Evolutionary conservation across 2,113 vertebrate genomes (phyloP), one percentile per base, ranked within the genome.

Genomic region (Paratilapia polleni): DNA sequence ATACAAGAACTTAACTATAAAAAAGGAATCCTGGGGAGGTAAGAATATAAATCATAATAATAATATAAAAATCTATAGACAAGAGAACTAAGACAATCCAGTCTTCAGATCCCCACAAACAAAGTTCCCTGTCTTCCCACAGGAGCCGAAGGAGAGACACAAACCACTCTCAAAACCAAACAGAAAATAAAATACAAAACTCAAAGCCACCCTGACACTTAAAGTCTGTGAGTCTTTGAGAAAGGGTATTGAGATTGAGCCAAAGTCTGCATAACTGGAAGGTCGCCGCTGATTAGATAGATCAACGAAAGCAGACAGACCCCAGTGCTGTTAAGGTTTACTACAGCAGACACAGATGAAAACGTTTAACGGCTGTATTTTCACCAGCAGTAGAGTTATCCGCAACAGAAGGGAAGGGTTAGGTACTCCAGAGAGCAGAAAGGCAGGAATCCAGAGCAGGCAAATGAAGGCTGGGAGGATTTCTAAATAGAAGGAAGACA

Each of bases 361-460:
- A 64, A 64, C 38, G 31, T 38, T 38, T 43, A 66, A 24, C 36
- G 43, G 43, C 38, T 43, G 43, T 43, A 24, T 43, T 66, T 66
- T 66, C 24, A 26, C 63, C 0, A 26, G 38, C 14, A 0, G 0
- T 24, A 43, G 20, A 43, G 12, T 66, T 43, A 17, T 43, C 38
- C 24, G 63, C 14, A 43, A 66, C n/a, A 17, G 14, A 66, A 66
- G n/a, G 38, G n/a, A 43, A 22, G 38, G 17, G 43, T 24, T 66
- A 17, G 0, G 9, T 13, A 43, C 63, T 43, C 38, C 8, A 26
- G 63, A 43, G 38, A 66, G 38, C 0, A 4, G n/a, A n/a, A 14
- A 43, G 63, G 43, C 9, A 14, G 43, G 13, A 43, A 66, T 66
- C 38, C 63, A 66, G 0, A 43, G 22, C 64, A 26, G 41, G 41